Conservation (phyloP, 2,113 vertebrate genomes). For the Vimba vimba region DNA sequence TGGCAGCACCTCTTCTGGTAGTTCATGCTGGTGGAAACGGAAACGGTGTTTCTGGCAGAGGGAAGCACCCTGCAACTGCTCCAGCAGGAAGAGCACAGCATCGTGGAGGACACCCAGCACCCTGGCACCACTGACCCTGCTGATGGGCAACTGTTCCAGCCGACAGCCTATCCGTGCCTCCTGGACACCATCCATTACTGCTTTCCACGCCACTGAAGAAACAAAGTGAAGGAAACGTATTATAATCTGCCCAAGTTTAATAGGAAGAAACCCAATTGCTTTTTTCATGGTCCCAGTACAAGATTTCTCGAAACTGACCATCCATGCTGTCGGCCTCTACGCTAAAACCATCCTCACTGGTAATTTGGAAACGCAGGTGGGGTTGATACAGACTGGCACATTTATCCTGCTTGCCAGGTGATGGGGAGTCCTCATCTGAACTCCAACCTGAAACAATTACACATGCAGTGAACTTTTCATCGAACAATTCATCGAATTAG, state of each 20-base stretch:
- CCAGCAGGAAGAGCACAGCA: constrained; percentile 88
- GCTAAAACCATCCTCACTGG: constrained; percentile 88
- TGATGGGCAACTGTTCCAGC: constrained; percentile 83
- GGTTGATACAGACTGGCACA: constrained; percentile 75
- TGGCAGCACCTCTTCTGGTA: constrained; percentile 82
- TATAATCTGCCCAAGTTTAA: neutral
- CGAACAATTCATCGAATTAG: neutral
- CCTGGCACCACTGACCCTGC: constrained; percentile 80
- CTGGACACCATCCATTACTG: constrained; percentile 85
- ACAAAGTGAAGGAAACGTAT: neutral
- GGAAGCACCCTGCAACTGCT: constrained; percentile 85
- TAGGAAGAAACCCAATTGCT: neutral
- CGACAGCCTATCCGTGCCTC: constrained; percentile 84
- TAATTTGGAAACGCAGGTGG: constrained; percentile 88
- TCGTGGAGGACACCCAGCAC: constrained; percentile 87
- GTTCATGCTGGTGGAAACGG: constrained; percentile 86
- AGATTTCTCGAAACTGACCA: constrained; percentile 66
- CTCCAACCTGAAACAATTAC: constrained; percentile 73
- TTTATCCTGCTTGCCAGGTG: constrained; percentile 73
- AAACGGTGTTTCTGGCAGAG: constrained; percentile 85
- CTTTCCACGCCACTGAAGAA: constrained; percentile 84
- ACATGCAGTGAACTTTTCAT: neutral
- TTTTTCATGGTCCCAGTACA: neutral
- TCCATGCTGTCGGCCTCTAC: constrained; percentile 88
- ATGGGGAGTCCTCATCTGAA: constrained; percentile 81